Percentiles rank a stretch among this genome's conserved stretches.
Evolutionary conservation across 2,888 invertebrate species (phyloP).

Genomic region (Drosophila multiciliata): DNA sequence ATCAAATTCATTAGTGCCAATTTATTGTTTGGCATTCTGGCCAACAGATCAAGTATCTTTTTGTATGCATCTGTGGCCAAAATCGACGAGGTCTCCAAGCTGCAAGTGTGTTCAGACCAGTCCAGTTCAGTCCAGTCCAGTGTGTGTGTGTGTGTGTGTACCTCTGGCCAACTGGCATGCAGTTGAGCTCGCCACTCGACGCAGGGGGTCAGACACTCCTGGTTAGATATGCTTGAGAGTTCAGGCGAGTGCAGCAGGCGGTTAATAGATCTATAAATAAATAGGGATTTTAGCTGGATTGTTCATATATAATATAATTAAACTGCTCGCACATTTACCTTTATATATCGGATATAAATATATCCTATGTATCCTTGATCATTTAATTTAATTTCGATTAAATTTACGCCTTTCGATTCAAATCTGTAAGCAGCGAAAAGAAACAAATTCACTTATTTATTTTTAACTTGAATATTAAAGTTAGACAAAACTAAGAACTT

Average conservation of each 20-base stretch:
- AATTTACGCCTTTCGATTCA: neutral
- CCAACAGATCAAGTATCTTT: slow-evolving; percentile 49
- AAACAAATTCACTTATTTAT: neutral
- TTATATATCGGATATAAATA: neutral
- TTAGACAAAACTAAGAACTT: neutral
- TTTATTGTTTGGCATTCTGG: slow-evolving; percentile 65
- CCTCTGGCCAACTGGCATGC: slow-evolving; percentile 41
- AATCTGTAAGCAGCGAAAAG: neutral
- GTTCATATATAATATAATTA: neutral
- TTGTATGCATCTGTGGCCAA: slow-evolving; percentile 21
- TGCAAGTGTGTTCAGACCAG: slow-evolving; percentile 22
- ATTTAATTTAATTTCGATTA: neutral
- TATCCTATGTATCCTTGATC: neutral
- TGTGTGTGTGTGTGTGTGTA: neutral
- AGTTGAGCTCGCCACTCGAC: slow-evolving; percentile 47
- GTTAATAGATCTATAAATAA: neutral
- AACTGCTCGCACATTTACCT: neutral
- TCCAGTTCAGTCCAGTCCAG: neutral
- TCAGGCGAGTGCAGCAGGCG: neutral
- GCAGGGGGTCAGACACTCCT: slow-evolving; percentile 8
- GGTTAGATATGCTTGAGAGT: neutral
- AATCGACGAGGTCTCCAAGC: slow-evolving; percentile 8
- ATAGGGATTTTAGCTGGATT: neutral
- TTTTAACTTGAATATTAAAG: neutral
- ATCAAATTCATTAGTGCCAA: slow-evolving; percentile 77